Evolutionary conservation across 2,888 invertebrate species (phyloP), one percentile per base, ranked within the genome.

Genomic region (Allolobophora icterica): DNA sequence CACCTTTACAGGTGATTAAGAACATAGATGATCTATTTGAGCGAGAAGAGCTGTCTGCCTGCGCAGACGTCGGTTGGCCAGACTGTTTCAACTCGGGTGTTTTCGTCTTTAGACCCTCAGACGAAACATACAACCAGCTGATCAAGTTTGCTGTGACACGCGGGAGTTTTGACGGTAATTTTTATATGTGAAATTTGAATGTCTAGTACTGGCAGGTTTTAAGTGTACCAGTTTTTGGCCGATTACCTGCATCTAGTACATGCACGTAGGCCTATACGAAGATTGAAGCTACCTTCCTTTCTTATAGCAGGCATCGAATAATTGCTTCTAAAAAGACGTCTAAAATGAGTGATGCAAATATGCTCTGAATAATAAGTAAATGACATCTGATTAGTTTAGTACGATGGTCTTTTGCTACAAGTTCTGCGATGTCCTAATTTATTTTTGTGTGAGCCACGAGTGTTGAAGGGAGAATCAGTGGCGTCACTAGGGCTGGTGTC

Each of bases 41-140:
- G 92, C 97, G 98, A 90, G 99, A 99, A 94, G 99, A 99, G 95
- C 96, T 99, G 17, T 99, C 99, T 0, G 99, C 99, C 0, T 98
- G 98, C 13, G 98, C 99, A 4, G 99, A 99, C 95, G 97, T 94
- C 97, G 96, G 99, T 94, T 99, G 99, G 99, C 99, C 99, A 30
- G 99, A 99, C 96, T 99, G 99, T 96, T 99, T 99, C 96, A 99
- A 99, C 96, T 98, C 98, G 0, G 99, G 99, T 91, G 99, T 99
- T 17, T 99, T 99, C 95, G 99, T 99, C 15, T 99, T 96, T 96
- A 96, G 96, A 92, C 99, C 99, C 83, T 98, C 97, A n/a, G 96
- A 97, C 91, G 97, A 98, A 91, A 99, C 99, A 21, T 99, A 98
- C 95, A 96, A 96, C 91, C 96, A 97, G 93, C 96, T 99, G 91